Base-by-base conservation (phyloP, 1,140 invertebrate species). In the Drosophila ogumai region DNA sequence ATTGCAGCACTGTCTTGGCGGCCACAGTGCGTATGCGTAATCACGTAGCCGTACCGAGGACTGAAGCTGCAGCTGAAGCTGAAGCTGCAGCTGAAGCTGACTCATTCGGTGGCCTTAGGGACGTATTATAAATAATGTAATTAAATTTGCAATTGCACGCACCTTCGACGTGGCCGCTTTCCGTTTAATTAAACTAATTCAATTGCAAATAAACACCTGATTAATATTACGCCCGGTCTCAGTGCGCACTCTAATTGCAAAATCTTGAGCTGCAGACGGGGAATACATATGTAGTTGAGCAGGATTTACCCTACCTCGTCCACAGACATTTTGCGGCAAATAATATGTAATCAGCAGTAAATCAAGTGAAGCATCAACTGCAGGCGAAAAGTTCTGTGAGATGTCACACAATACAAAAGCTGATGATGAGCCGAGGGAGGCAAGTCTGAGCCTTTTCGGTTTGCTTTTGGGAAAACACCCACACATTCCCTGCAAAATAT, bases 151-250 rank as follows among this genome's bases (percentile, higher is more conserved):
- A 69, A 40, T 32, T 58, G 65, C 68, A 77, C 81, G 61, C 75
- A 79, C 61, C 67, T 56, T 63, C 38, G 43, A 36, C 46, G 31
- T 47, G 57, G 46, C 32, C 49, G 64, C 34, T 69, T 90, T 90
- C 66, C 85, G 77, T 79, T 90, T 88, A 90, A 88, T 88, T 88
- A 88, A 88, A 88, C 85, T 85, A 88, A 81, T 81, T 68, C 85
- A 71, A 81, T 75, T 61, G 57, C 60, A 63, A 63, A 55, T 71
- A 88, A 88, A 88, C 81, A 85, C 85, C 66, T 81, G 41, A 67
- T 59, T 63, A 79, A 75, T 82, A 75, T 60, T 57, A 64, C 12
- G 52, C 43, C 25, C 34, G 38, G 10, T 25, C 58, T 46, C 28
- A 44, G 43, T 60, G 22, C 15, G 15, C 34, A 36, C 50, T 50